A percentile compares a stretch with the other conserved stretches of the same genome.
phyloP scores from a whole-genome alignment of 1,140 invertebrate species.

The Nilaparvata lugens region DNA sequence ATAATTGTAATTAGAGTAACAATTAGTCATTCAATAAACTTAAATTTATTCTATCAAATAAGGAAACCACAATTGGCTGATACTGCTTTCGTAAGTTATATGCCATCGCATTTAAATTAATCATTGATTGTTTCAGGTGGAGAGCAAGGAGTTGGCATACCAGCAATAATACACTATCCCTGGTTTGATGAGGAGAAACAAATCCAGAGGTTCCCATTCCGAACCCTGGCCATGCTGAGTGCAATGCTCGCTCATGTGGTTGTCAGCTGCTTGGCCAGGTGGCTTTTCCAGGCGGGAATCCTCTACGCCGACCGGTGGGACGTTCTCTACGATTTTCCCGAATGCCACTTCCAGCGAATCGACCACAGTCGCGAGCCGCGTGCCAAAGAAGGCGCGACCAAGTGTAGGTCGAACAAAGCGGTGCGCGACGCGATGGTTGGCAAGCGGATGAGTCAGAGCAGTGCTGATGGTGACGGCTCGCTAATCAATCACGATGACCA shows the following conservation, averaged over 20 bases:
- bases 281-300: conserved; percentile 44
- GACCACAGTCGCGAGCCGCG: conserved; percentile 12
- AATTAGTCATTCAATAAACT: too few relatives aligned
- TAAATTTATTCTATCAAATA: too few relatives aligned
- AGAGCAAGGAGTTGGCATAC: conserved; percentile 51
- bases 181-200: conserved; percentile 43
- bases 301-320: conserved; percentile 30
- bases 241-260: conserved; percentile 47
- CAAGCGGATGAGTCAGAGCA: conserved; percentile 12
- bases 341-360: conserved; percentile 13
- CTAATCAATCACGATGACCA: conserved; percentile 9
- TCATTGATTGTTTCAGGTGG: conserved; percentile 42
- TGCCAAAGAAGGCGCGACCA: conserved; percentile 9
- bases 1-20: too few relatives aligned
- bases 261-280: conserved; percentile 45
- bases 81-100: conserved; percentile 16
- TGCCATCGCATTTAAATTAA: background rate
- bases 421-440: conserved; percentile 15
- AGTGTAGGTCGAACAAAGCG: conserved; percentile 15
- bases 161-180: conserved; percentile 52
- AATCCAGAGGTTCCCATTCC: conserved; percentile 49
- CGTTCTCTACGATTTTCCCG: conserved; percentile 13
- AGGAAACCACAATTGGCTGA: too few relatives aligned
- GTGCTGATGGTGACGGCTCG: background rate
- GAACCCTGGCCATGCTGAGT: conserved; percentile 47